A percentile compares a stretch with the other conserved stretches of the same genome.
Evolutionary conservation across 2,113 vertebrate species (phyloP).

Genomic region (Mugil cephalus): DNA sequence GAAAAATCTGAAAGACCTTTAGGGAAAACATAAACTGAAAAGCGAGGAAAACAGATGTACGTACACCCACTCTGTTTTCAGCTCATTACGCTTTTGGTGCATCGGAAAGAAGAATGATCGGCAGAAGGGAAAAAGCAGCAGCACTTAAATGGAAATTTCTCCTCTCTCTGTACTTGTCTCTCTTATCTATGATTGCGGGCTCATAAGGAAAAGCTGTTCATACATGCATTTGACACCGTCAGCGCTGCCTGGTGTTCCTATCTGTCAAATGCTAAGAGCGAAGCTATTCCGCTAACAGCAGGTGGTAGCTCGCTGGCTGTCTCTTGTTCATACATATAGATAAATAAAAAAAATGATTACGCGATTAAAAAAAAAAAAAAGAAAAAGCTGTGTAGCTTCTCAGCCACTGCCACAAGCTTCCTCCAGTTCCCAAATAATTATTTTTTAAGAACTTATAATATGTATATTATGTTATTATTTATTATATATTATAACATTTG

Average conservation of each 20-base stretch:
- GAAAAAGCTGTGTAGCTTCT: no score
- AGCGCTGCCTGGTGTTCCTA: not conserved
- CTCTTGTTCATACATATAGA: not conserved
- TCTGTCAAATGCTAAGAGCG: not conserved
- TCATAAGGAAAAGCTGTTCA: conserved; percentile 1
- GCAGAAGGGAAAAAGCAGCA: conserved; percentile 25
- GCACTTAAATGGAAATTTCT: conserved; percentile 38
- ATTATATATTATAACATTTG: no score
- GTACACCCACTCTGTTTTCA: conserved; percentile 61
- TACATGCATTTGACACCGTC: conserved; percentile 2
- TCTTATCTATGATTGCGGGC: conserved; percentile 29
- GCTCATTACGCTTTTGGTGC: conserved; percentile 45
- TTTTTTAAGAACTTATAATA: no score
- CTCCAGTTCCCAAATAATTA: no score
- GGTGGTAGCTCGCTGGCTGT: not conserved
- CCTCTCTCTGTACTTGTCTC: conserved; percentile 13
- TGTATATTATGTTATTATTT: no score
- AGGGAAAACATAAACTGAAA: conserved; percentile 46
- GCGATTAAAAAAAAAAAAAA: no score
- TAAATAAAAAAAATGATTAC: not conserved
- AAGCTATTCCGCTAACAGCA: conserved; percentile 4
- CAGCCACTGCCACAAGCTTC: no score
- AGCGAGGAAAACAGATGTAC: conserved; percentile 56
- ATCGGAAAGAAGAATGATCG: conserved; percentile 32
- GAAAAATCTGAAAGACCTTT: conserved; percentile 50